These are phyloP conservation scores for Raja brachyura DNA, from an alignment of 2,113 vertebrate genomes.

Conservation along the genomic window DNA sequence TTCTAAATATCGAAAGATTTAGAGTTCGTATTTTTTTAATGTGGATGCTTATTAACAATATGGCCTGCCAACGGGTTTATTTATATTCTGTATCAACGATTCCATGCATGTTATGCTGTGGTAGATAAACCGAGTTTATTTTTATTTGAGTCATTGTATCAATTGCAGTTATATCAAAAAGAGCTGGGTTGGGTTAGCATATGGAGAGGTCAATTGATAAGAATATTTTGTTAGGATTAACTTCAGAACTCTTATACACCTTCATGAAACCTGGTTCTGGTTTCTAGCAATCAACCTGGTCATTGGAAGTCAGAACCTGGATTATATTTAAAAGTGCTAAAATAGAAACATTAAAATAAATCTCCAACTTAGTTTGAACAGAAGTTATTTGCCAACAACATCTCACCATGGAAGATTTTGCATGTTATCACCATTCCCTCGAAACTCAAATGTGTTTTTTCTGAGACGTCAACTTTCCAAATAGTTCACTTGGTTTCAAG, in stretches of 20 bases:
- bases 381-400: not conserved
- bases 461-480: not conserved
- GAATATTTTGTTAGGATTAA: not conserved
- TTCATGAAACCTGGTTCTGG: not conserved
- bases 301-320: not conserved
- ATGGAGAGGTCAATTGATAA: not conserved
- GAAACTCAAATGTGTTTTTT: not conserved
- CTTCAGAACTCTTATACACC: not conserved
- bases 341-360: not conserved
- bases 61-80: too few species aligned
- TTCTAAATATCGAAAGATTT: not conserved
- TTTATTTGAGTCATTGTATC: not conserved
- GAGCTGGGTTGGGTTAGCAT: not conserved
- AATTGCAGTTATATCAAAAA: not conserved
- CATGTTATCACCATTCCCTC: not conserved
- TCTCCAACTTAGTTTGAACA: not conserved
- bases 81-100: not conserved
- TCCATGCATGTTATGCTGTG: not conserved
- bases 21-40: not conserved
- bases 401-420: not conserved
- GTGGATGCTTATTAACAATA: not conserved
- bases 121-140: not conserved
- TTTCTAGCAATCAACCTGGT: too few species aligned
- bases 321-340: not conserved
- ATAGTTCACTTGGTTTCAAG: not conserved